Percentiles rank a stretch among this genome's conserved stretches.
Evolutionary conservation across 2,113 vertebrate genomes (phyloP).

Genomic region (Ceyx margarethae): DNA sequence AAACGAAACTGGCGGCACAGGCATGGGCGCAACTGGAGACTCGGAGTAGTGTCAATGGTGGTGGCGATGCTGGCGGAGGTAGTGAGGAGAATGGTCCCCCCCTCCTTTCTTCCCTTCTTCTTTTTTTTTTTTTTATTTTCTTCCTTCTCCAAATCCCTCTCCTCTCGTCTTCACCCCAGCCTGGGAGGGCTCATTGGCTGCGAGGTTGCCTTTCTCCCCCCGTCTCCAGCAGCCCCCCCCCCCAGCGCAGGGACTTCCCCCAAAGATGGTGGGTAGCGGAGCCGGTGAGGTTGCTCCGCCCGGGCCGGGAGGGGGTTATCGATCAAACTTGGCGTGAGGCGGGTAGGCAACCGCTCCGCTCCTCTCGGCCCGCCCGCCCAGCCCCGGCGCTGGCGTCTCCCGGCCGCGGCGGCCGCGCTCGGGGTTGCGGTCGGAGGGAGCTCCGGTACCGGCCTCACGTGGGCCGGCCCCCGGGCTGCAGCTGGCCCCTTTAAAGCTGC

Average conservation of each 20-base stretch:
- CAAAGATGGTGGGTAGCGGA: constrained; percentile 82
- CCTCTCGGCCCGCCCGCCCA: background rate
- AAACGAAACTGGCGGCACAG: constrained; percentile 77
- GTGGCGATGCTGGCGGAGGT: constrained; percentile 37
- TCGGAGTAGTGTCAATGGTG: background rate
- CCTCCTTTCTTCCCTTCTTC: background rate
- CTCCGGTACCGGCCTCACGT: constrained; percentile 71
- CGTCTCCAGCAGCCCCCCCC: background rate
- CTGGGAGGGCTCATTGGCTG: constrained; percentile 71
- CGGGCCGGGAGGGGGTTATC: constrained; percentile 83
- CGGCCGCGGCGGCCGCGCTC: background rate
- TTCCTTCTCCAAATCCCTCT: background rate
- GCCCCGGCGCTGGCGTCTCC: constrained; percentile 20
- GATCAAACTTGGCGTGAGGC: constrained; percentile 91
- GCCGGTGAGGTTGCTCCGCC: constrained; percentile 78
- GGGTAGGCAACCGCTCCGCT: constrained; percentile 74
- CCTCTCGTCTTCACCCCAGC: constrained; percentile 68
- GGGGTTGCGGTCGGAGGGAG: constrained; percentile 68
- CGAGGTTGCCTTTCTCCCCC: constrained; percentile 50
- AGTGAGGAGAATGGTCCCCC: background rate
- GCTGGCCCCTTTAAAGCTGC: constrained; percentile 67
- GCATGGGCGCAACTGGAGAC: constrained; percentile 81
- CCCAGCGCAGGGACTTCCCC: constrained; percentile 70
- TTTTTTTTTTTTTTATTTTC: background rate
- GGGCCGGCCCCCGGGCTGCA: constrained; percentile 64